Evolutionary conservation across 2,113 vertebrate species (phyloP), one percentile per base, ranked within the genome.

Genomic region (Channa argus): DNA sequence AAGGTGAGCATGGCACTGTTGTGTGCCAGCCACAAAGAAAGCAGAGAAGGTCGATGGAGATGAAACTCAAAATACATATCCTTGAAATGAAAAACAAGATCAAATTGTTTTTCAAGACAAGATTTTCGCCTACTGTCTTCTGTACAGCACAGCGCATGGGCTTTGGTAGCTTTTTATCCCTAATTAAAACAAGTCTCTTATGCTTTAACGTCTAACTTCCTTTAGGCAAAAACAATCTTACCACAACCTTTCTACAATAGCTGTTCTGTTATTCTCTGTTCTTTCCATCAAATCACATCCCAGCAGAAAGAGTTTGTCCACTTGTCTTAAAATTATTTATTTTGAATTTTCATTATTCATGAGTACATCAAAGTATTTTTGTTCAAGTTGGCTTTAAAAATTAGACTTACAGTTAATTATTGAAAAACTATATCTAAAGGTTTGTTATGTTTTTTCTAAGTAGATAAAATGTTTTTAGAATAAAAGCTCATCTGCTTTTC

Each of bases 11-110:
- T 56, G 59, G 63, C 12, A 5, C 39, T 43, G 71, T 36, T n/a
- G 34, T 55, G 63, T 71, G 75, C 79, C 85, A 79, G 76, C 58
- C 58, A 13, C 45, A 60, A 39, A 71, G 54, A 72, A 68, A 82
- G 43, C 63, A 71, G 37, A 71, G 51, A 74, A 79, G 79, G 59
- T 82, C 63, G 9, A 79, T 53, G 56, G 51, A 71, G 82, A 81
- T 72, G 81, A 77, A 82, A 71, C 52, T 71, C 60, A 45, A 60
- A 63, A 47, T 68, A 43, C 45, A 53, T 64, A 59, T 75, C 52
- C 68, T 49, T 66, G 49, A 66, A 61, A 76, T 47, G n/a, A 58
- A 67, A 76, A 71, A 80, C 43, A 46, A 24, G 24, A 24, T 24
- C 24, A 24, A 24, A 24, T 24, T 24, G 24, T 24, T 4, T 33